Base-by-base conservation (phyloP, 2,888 invertebrate species). In the Parthenolecanium corni region DNA sequence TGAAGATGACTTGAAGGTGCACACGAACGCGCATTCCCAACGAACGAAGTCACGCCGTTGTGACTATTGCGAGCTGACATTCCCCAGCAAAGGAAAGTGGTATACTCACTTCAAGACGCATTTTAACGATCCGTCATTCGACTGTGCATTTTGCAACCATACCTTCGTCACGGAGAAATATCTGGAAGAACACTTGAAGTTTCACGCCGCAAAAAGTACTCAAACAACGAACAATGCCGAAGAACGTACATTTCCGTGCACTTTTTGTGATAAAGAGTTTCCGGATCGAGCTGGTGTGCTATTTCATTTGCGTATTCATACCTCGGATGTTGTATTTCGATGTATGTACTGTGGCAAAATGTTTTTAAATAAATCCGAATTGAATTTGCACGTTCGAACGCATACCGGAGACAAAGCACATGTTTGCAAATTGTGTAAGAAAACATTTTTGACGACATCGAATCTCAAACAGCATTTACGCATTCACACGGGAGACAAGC, bases 341-440 rank as follows among this genome's bases (percentile, higher is more conserved):
- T 54, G 54, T 31, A 23, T 51, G 9, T 57, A 65, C 4, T 68
- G 68, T 52, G 46, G 57, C 11, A 67, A 67, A 42, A 61, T 67
- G 16, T 68, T 68, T 54, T 61, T 67, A 2, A 68, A 68, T 38
- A 67, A 68, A 57, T 66, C 67, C 9, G 68, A 68, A 47, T 62
- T 68, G 2, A 64, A 64, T 25, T 67, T 67, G 38, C 68, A 68
- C 54, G 58, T 66, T n/a, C 63, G 67, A 6, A 66, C 69, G 49
- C 68, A 68, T 51, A 67, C 67, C 14, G 54, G 54, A 2, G 40
- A 54, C 9, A 54, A 54, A 40, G 38, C 54, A 18, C 54, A 54
- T 20, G 36, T 40, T 3, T 54, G 54, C 42, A 40, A 54, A 40
- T 3, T 54, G 16, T 54, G 54, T 23, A 16, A 38, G 16, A 54